phyloP scores from a whole-genome alignment of 2,113 vertebrate genomes.

The Eolophus roseicapilla region DNA sequence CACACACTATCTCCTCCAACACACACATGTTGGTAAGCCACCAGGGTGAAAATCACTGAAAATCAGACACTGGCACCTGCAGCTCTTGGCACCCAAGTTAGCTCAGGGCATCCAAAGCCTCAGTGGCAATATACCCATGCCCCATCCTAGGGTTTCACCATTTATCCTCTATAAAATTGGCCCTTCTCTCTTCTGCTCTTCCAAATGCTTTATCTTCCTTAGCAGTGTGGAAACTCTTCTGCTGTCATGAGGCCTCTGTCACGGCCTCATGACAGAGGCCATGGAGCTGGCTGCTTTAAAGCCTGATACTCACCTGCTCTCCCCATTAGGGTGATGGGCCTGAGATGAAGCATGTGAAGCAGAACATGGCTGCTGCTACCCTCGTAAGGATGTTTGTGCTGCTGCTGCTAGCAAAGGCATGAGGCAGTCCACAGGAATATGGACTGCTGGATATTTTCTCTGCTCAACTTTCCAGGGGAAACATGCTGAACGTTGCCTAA shows the following conservation, averaged over 20 bases:
- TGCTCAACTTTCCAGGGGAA: not conserved
- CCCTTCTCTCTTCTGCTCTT: not conserved
- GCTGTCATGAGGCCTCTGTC: not conserved
- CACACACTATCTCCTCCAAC: not conserved
- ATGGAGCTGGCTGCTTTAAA: not conserved
- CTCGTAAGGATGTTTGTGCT: not conserved
- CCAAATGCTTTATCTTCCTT: not conserved
- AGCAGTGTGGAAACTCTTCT: not conserved
- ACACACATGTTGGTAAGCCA: not conserved
- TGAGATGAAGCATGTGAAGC: fast-evolving
- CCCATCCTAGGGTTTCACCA: not conserved
- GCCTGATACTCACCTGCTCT: not conserved
- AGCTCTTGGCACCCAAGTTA: not conserved
- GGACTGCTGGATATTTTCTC: not conserved
- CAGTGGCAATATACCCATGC: not conserved
- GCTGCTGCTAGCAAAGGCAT: not conserved
- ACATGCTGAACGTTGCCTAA: not conserved
- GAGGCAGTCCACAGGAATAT: not conserved
- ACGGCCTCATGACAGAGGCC: not conserved
- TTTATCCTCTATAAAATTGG: not conserved
- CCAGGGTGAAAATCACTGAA: not conserved
- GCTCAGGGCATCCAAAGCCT: not conserved
- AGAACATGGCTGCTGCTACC: not conserved
- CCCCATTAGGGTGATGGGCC: fast-evolving
- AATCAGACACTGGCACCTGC: not conserved